Evolutionary conservation across 1,140 invertebrate species (phyloP).

Genomic region (Xylocopa sonorina): DNA sequence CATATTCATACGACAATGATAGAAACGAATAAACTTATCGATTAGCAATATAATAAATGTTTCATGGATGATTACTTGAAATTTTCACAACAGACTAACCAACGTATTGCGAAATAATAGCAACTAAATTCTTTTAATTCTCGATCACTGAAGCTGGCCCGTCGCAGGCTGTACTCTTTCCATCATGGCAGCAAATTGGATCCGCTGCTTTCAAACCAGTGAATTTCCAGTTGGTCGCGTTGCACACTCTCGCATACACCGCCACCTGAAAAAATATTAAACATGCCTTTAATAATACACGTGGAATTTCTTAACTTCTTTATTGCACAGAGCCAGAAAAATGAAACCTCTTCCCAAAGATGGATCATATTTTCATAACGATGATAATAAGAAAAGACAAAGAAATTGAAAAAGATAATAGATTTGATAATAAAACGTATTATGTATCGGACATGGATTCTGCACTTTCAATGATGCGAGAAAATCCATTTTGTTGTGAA

Average conservation of each 20-base stretch:
- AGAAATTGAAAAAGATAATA: too few relatives aligned
- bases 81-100: not conserved
- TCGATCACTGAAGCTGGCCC: slow-evolving; percentile 25
- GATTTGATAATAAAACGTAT: too few relatives aligned
- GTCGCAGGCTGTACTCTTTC: slow-evolving; percentile 45
- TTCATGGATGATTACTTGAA: not conserved
- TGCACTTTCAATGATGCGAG: too few relatives aligned
- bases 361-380: too few relatives aligned
- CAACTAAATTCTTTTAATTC: slow-evolving; percentile 2
- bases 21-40: not conserved
- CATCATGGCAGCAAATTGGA: slow-evolving; percentile 64
- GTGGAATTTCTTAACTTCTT: too few relatives aligned
- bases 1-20: not conserved
- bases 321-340: too few relatives aligned
- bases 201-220: slow-evolving; percentile 56
- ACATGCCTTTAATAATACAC: too few relatives aligned
- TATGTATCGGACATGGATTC: too few relatives aligned
- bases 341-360: too few relatives aligned
- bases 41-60: not conserved
- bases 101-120: not conserved
- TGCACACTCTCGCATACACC: slow-evolving; percentile 56
- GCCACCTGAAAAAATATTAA: slow-evolving; percentile 48
- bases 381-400: too few relatives aligned
- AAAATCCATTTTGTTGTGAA: too few relatives aligned
- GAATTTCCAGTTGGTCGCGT: slow-evolving; percentile 53